These are phyloP conservation scores for Eulemur albifrons DNA, from an alignment of 2,797 vertebrate species.

Conservation along the genomic window DNA sequence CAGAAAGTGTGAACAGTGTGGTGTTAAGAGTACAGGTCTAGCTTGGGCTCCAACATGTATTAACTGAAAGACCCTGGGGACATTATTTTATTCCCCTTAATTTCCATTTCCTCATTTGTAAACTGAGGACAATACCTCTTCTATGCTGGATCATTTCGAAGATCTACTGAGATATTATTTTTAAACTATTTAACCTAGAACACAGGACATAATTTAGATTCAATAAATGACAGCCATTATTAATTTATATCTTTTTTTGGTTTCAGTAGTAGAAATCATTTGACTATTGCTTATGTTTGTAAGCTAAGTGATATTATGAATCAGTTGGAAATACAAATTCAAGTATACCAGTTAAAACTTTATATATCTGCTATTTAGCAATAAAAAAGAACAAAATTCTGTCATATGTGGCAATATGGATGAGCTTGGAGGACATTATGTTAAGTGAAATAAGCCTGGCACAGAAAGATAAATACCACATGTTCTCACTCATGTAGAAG, in stretches of 20 bases:
- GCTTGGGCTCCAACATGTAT: neutral
- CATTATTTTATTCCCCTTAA: neutral
- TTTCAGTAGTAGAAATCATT: neutral
- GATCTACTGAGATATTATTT: neutral
- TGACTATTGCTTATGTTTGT: neutral
- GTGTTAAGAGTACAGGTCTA: neutral
- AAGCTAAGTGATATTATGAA: neutral
- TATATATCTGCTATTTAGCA: neutral
- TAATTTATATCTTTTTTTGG: conserved; percentile 14
- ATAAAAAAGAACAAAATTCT: neutral
- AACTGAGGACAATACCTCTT: neutral
- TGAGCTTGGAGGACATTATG: neutral
- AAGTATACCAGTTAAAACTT: conserved; percentile 11
- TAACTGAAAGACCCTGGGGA: neutral
- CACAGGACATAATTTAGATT: neutral
- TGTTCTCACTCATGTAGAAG: neutral
- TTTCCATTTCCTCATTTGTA: neutral
- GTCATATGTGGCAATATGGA: neutral
- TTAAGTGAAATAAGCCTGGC: neutral
- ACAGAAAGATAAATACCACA: neutral
- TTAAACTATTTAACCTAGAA: conserved; percentile 1
- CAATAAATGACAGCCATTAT: conserved; percentile 3
- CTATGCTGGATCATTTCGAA: neutral
- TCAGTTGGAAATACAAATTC: conserved; percentile 14
- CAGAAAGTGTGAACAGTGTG: neutral